phyloP scores from a whole-genome alignment of 2,888 invertebrate genomes.

The Coremacera marginata region DNA sequence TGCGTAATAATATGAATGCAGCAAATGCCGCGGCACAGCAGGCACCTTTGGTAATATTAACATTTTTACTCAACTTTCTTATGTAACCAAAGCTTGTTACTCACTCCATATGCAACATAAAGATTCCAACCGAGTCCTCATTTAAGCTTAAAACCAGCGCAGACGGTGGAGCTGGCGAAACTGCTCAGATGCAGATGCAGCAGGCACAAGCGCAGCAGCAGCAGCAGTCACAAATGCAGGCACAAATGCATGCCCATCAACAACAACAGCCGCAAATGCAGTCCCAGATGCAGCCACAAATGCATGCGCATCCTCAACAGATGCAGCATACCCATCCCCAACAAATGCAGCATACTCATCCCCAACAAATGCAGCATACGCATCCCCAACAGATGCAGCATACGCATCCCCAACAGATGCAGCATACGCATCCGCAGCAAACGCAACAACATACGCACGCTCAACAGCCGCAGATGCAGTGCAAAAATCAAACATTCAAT shows the following conservation, averaged over 20 bases:
- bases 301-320: constrained; percentile 30
- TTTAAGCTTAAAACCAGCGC: constrained; percentile 32
- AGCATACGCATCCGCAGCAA: neutral
- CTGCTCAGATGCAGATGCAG: constrained; percentile 40
- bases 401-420: constrained; percentile 38
- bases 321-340: constrained; percentile 1
- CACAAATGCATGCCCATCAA: constrained; percentile 23
- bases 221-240: constrained; percentile 43
- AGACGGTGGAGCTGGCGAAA: constrained; percentile 16
- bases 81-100: neutral
- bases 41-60: constrained; percentile 31
- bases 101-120: neutral
- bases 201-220: constrained; percentile 36
- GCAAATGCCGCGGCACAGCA: constrained; percentile 40
- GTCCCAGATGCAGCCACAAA: constrained; percentile 25
- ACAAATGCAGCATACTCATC: no score
- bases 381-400: neutral
- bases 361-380: no score
- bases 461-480: constrained; percentile 31
- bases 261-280: constrained; percentile 35
- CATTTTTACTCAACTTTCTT: neutral
- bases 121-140: constrained; percentile 32
- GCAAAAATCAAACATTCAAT: constrained; percentile 39
- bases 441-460: neutral
- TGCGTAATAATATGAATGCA: constrained; percentile 25